phyloP scores from a whole-genome alignment of 2,797 vertebrate genomes.

The Merluccius polli region DNA sequence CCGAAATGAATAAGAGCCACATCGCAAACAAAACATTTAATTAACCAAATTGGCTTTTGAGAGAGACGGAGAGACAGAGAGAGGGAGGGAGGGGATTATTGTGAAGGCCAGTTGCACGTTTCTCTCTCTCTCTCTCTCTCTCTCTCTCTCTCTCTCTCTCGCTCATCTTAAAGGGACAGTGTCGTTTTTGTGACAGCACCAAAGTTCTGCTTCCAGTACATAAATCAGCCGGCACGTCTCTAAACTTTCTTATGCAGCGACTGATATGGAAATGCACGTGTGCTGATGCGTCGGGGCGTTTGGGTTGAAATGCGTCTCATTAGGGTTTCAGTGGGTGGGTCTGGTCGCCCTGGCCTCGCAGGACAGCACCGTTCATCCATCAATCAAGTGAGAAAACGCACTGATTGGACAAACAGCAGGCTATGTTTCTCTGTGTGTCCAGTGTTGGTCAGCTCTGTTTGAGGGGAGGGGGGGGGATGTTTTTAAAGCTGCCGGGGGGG shows the following conservation, averaged over 20 bases:
- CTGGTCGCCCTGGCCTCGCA: not conserved
- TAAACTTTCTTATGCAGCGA: not conserved
- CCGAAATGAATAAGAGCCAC: constrained; percentile 99
- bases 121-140: constrained; percentile 66
- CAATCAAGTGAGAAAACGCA: not conserved
- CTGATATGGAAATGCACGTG: not conserved
- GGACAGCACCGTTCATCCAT: too few relatives aligned
- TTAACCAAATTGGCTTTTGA: constrained; percentile 99
- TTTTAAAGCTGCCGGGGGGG: too few relatives aligned
- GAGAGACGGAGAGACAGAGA: constrained; percentile 69
- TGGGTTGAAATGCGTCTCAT: not conserved
- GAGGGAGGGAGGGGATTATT: constrained; percentile 69
- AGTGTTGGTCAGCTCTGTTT: not conserved
- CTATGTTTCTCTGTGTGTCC: not conserved
- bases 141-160: constrained; percentile 76
- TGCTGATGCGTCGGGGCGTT: not conserved
- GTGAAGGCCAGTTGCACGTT: constrained; percentile 75
- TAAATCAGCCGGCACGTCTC: not conserved
- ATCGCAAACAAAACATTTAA: constrained; percentile 99
- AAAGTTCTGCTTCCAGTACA: constrained; percentile 53
- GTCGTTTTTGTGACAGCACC: constrained; percentile 65
- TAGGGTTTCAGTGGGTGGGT: not conserved
- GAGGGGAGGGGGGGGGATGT: too few relatives aligned
- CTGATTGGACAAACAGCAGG: not conserved
- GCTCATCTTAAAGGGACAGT: constrained; percentile 88